A percentile compares a stretch with the other conserved stretches of the same genome.
phyloP scores from a whole-genome alignment of 2,797 vertebrate genomes.

The Phoebastria nigripes region DNA sequence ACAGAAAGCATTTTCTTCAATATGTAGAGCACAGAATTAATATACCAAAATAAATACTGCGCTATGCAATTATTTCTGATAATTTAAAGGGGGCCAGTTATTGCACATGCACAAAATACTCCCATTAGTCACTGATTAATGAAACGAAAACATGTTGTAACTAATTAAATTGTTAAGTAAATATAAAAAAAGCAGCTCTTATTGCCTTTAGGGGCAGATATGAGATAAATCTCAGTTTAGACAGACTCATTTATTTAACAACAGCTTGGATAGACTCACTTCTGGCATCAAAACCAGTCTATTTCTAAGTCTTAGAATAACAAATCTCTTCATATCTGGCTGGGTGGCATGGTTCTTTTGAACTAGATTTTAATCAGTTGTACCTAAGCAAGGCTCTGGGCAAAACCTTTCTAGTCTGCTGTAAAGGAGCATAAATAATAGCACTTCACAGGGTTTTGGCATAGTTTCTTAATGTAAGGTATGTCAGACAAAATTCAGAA shows the following conservation, averaged over 20 bases:
- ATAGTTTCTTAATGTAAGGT: background rate
- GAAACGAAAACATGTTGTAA: background rate
- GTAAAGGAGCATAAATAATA: background rate
- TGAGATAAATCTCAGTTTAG: conserved; percentile 30
- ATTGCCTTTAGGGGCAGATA: background rate
- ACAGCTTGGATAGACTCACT: background rate
- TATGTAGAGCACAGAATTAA: background rate
- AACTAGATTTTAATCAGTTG: conserved; percentile 27
- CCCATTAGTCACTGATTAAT: conserved; percentile 26
- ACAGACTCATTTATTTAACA: conserved; percentile 12
- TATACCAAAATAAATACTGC: background rate
- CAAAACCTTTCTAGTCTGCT: conserved; percentile 24
- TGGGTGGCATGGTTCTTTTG: conserved; percentile 51
- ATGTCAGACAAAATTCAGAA: background rate
- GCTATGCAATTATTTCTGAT: background rate
- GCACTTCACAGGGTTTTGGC: background rate
- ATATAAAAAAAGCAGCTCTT: background rate
- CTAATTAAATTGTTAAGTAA: conserved; percentile 36
- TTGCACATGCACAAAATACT: background rate
- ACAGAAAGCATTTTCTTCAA: background rate
- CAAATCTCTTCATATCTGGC: conserved; percentile 38
- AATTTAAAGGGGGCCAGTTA: background rate
- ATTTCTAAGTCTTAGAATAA: conserved; percentile 21
- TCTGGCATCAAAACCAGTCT: conserved; percentile 5
- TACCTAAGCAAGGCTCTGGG: conserved; percentile 14